A percentile compares a stretch with the other conserved stretches of the same genome.
Evolutionary conservation across 2,888 invertebrate genomes (phyloP).

Genomic region (Cinara cedri): DNA sequence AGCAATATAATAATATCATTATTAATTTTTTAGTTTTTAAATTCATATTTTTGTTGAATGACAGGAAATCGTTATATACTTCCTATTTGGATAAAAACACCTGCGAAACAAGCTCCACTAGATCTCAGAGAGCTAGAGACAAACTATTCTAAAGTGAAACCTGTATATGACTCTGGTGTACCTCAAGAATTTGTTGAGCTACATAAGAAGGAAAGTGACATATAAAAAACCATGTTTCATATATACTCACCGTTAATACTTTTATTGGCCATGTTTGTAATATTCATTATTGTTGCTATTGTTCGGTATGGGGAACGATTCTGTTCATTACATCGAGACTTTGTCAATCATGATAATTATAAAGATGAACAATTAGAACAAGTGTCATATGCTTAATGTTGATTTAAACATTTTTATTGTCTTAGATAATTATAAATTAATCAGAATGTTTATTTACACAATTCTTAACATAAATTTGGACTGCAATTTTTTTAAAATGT

Average conservation of each 20-base stretch:
- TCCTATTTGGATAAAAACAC: conserved; percentile 82
- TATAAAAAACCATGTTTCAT: conserved; percentile 75
- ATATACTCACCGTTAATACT: conserved; percentile 80
- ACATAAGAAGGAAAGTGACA: conserved; percentile 82
- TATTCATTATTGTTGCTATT: conserved; percentile 75
- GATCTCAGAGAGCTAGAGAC: conserved; percentile 77
- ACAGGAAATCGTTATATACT: conserved; percentile 83
- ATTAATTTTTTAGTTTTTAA: not conserved
- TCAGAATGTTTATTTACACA: not conserved
- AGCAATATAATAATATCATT: not conserved
- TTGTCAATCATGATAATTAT: conserved; percentile 8
- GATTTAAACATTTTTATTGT: not conserved
- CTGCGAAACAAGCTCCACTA: conserved; percentile 80
- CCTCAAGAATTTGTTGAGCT: conserved; percentile 69
- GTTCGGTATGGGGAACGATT: conserved; percentile 76
- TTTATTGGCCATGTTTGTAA: conserved; percentile 74
- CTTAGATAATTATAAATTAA: not conserved
- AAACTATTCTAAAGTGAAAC: conserved; percentile 55
- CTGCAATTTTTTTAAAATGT: no score
- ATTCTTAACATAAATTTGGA: not conserved
- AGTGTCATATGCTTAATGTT: conserved; percentile 36
- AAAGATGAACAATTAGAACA: conserved; percentile 22
- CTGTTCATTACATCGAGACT: conserved; percentile 69
- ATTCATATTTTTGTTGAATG: conserved; percentile 58
- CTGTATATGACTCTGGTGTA: conserved; percentile 62